Conservation (phyloP, 2,888 invertebrate species). For the Marasmarcha lunaedactyla region DNA sequence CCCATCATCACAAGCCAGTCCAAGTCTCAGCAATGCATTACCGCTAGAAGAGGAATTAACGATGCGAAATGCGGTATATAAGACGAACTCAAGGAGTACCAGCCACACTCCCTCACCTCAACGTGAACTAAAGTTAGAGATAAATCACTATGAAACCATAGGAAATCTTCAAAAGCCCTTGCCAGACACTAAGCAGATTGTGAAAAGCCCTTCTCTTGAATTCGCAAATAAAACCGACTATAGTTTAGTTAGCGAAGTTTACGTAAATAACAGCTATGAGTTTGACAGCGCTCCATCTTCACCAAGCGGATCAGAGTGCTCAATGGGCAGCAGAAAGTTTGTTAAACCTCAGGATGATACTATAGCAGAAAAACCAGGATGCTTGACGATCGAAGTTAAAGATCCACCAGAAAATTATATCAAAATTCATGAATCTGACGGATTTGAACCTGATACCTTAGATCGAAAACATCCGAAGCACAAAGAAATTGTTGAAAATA, state of each 20-base stretch:
- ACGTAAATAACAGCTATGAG: conserved; percentile 81
- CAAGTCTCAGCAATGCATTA: conserved; percentile 78
- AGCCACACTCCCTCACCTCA: conserved; percentile 58
- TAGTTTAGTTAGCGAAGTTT: conserved; percentile 81
- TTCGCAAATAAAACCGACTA: conserved; percentile 67
- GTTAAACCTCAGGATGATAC: conserved; percentile 58
- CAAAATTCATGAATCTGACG: conserved; percentile 82
- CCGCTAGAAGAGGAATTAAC: conserved; percentile 86
- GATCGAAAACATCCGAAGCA: conserved; percentile 78
- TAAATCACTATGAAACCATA: conserved; percentile 57
- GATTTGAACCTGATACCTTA: conserved; percentile 87
- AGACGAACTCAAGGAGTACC: conserved; percentile 68
- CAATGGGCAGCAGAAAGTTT: conserved; percentile 69
- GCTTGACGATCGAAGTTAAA: conserved; percentile 85
- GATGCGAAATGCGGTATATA: conserved; percentile 81
- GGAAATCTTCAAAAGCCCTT: conserved; percentile 27
- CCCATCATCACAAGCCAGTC: conserved; percentile 78
- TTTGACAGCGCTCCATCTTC: conserved; percentile 72
- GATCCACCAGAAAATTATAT: conserved; percentile 84
- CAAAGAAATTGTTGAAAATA: conserved; percentile 33
- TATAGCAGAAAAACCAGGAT: conserved; percentile 76
- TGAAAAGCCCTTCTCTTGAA: conserved; percentile 11
- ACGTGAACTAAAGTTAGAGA: conserved; percentile 33
- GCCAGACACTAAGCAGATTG: conserved; percentile 13
- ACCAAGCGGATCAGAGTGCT: conserved; percentile 69